These are phyloP conservation scores for Hypercompe scribonia DNA, from an alignment of 2,888 invertebrate species.

Conservation along the genomic window DNA sequence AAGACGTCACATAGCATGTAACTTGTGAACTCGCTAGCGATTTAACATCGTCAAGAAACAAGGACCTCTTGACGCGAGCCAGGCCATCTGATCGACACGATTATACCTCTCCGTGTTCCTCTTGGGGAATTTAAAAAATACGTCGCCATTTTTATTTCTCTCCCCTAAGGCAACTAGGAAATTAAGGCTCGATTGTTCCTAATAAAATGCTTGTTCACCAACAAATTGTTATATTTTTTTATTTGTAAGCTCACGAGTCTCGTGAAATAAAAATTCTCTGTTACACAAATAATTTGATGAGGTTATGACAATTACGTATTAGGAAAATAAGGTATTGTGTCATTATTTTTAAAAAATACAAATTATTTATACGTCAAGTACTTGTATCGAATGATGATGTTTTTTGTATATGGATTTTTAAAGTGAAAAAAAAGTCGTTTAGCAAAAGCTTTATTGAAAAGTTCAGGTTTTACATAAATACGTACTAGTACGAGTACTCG, in stretches of 20 bases:
- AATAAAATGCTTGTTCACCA: constrained; percentile 25
- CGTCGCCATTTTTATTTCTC: constrained; percentile 44
- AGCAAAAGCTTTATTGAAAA: neutral
- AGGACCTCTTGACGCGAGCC: constrained; percentile 65
- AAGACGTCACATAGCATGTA: constrained; percentile 65
- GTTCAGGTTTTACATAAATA: neutral
- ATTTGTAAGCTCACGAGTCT: neutral
- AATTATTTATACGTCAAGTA: neutral
- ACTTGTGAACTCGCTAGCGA: constrained; percentile 58
- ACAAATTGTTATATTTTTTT: constrained; percentile 23
- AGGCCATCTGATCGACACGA: constrained; percentile 69
- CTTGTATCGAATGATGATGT: neutral
- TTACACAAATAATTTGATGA: neutral
- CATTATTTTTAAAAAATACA: neutral
- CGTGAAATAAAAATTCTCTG: neutral
- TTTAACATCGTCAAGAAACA: constrained; percentile 55
- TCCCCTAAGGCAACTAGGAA: constrained; percentile 32
- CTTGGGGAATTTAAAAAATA: constrained; percentile 41
- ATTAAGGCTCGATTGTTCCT: constrained; percentile 29
- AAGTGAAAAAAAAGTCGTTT: neutral
- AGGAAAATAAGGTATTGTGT: neutral
- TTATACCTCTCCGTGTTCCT: constrained; percentile 47
- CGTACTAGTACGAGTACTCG: neutral
- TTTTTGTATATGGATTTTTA: neutral
- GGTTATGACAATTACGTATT: neutral